These are phyloP conservation scores for Caiman crocodilus DNA, from an alignment of 2,797 vertebrate species.

Conservation along the genomic window DNA sequence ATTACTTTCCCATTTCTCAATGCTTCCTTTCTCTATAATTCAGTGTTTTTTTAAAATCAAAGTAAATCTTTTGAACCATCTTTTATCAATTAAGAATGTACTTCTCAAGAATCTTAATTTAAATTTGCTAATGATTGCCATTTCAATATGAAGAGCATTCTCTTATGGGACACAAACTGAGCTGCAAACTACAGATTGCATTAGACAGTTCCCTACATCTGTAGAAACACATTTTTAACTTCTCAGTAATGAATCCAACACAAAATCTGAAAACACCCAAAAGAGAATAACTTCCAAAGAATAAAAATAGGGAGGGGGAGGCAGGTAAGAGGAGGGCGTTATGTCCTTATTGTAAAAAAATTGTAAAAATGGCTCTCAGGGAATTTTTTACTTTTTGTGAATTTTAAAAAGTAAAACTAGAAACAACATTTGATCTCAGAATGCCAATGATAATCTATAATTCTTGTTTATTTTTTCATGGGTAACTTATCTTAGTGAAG, in stretches of 20 bases:
- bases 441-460: background rate
- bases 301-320: background rate
- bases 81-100: background rate
- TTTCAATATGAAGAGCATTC: background rate
- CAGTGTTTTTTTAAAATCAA: too few relatives aligned
- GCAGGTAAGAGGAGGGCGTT: background rate
- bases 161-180: background rate
- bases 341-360: background rate
- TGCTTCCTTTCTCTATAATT: too few relatives aligned
- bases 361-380: background rate
- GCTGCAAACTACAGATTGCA: background rate
- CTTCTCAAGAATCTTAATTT: background rate
- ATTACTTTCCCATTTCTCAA: too few relatives aligned
- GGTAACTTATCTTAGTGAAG: slow-evolving; percentile 23
- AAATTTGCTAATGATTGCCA: background rate
- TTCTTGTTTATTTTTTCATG: slow-evolving; percentile 38
- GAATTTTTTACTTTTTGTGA: background rate
- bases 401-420: slow-evolving; percentile 1
- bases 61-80: too few relatives aligned
- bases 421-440: slow-evolving; percentile 42
- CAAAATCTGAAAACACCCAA: too few relatives aligned
- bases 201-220: background rate
- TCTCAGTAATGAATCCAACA: background rate
- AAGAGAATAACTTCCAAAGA: background rate
- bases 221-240: background rate